These are phyloP conservation scores for Drosophila koepferae DNA, from an alignment of 2,888 invertebrate genomes.

Conservation along the genomic window DNA sequence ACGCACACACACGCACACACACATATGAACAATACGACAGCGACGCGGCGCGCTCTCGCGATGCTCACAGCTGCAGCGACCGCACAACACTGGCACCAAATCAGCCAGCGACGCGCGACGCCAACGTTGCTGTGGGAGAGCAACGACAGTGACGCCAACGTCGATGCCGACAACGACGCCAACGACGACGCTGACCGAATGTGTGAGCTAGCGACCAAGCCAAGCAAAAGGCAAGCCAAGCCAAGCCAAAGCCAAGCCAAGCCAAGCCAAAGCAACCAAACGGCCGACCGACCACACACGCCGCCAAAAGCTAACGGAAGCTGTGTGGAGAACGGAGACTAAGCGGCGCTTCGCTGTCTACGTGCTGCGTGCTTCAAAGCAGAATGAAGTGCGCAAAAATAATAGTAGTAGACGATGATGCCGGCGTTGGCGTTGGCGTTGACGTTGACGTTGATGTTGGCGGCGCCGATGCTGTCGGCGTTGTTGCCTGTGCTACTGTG, in stretches of 20 bases:
- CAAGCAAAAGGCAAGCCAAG: slow-evolving; percentile 27
- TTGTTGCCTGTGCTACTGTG: slow-evolving; percentile 9
- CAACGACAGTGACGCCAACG: slow-evolving; percentile 28
- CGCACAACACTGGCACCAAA: slow-evolving; percentile 67
- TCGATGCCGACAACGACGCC: slow-evolving; percentile 15
- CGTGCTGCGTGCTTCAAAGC: slow-evolving; percentile 28
- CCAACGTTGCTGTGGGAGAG: slow-evolving; percentile 50
- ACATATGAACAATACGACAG: slow-evolving; percentile 32
- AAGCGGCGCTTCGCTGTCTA: slow-evolving; percentile 52
- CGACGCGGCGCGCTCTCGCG: slow-evolving; percentile 62
- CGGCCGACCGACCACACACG: slow-evolving; percentile 44
- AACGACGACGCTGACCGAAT: slow-evolving; percentile 22
- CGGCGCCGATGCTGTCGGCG: slow-evolving; percentile 1
- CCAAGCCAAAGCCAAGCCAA: slow-evolving; percentile 27
- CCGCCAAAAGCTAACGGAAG: slow-evolving; percentile 63
- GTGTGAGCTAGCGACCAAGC: slow-evolving; percentile 25
- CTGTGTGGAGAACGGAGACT: slow-evolving; percentile 58
- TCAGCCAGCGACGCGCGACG: slow-evolving; percentile 57
- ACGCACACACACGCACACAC: slow-evolving; percentile 12
- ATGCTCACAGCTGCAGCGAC: slow-evolving; percentile 77
- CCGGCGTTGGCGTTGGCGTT: slow-evolving; percentile 1
- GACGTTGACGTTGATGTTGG: not conserved
- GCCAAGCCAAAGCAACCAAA: slow-evolving; percentile 29
- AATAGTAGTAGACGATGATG: slow-evolving; percentile 43
- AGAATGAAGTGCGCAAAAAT: slow-evolving; percentile 67